These are phyloP conservation scores for Oxyruncus cristatus DNA, from an alignment of 2,113 vertebrate genomes.

Conservation along the genomic window DNA sequence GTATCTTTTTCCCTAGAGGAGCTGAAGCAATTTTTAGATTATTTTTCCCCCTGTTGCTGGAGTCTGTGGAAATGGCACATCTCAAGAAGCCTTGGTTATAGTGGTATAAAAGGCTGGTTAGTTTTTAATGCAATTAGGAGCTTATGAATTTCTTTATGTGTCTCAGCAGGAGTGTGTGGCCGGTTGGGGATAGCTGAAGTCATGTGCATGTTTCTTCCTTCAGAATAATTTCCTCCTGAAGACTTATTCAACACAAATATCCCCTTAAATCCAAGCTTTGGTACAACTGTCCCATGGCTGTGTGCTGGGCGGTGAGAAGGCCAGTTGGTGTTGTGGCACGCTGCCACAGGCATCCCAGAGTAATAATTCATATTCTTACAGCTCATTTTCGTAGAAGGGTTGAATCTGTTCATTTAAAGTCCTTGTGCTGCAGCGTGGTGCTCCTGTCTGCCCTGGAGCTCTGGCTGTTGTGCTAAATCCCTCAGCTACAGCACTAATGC, in stretches of 20 bases:
- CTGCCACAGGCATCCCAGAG: fast-evolving
- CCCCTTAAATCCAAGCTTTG: not conserved
- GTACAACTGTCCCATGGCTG: fast-evolving
- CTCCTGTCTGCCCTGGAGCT: not conserved
- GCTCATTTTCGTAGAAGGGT: not conserved
- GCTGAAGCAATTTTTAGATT: not conserved
- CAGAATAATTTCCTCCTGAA: not conserved
- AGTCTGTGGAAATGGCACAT: not conserved
- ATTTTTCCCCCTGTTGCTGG: not conserved
- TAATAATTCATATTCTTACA: not conserved
- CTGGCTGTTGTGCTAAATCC: not conserved
- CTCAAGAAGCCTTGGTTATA: fast-evolving
- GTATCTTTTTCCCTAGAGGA: not conserved
- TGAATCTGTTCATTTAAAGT: not conserved
- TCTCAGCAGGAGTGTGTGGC: not conserved
- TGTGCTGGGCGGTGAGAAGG: not conserved
- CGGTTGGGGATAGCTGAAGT: not conserved
- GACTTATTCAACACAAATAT: not conserved
- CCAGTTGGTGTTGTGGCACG: fast-evolving
- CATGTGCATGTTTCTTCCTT: fast-evolving
- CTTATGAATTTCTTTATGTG: not conserved
- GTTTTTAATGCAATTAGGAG: not conserved
- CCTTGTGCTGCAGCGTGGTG: fast-evolving
- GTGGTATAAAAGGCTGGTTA: not conserved
- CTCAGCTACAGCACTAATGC: not conserved